A percentile compares a stretch with the other conserved stretches of the same genome.
Evolutionary conservation across 53 echinoderm and acorn worm species (phyloP).

Genomic region (Zoroaster sp.): DNA sequence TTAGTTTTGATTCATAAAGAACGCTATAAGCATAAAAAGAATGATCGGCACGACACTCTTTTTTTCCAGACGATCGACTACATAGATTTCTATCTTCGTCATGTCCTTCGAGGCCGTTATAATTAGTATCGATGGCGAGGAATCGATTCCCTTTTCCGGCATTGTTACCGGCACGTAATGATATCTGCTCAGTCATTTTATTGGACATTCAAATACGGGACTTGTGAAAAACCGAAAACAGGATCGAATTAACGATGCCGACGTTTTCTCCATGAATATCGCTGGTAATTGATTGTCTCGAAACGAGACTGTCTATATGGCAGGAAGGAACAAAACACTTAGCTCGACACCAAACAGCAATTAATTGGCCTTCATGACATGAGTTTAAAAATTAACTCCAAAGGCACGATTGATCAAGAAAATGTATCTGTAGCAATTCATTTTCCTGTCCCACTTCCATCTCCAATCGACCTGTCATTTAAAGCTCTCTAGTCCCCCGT

Average conservation of each 20-base stretch:
- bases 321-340: constrained; percentile 8
- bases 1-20: too few relatives aligned
- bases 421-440: not conserved
- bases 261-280: not conserved
- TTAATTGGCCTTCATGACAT: not conserved
- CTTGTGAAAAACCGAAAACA: not conserved
- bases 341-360: constrained; percentile 1
- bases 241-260: not conserved
- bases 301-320: not conserved
- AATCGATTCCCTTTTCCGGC: constrained; percentile 14
- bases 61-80: not conserved
- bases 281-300: not conserved
- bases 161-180: constrained; percentile 22
- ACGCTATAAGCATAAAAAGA: not conserved
- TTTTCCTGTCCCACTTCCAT: not conserved
- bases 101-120: not conserved
- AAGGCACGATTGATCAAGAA: not conserved
- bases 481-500: too few relatives aligned
- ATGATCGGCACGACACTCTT: not conserved
- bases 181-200: not conserved
- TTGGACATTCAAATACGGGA: not conserved
- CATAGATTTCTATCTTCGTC: not conserved
- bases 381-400: constrained; percentile 13
- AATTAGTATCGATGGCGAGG: constrained; percentile 10
- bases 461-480: not conserved